Base-by-base conservation (phyloP, 2,113 vertebrate species). In the Stictonetta naevosa region DNA sequence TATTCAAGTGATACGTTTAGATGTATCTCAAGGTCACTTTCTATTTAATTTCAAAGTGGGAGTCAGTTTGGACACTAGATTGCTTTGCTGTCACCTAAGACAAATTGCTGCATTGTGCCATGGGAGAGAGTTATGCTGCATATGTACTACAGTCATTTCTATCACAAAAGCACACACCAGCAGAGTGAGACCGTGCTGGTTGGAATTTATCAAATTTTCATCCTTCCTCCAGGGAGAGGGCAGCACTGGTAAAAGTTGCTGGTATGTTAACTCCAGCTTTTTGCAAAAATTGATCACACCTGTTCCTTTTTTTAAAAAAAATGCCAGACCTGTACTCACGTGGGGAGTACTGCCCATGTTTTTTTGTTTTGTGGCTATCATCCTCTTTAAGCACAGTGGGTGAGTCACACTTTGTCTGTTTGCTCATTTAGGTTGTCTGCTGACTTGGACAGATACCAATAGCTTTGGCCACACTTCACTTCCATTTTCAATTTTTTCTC, bases 261-360 rank as follows among this genome's bases (percentile, higher is more conserved):
- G 33, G 3, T 80, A 44, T 69, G 8, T 33, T 88, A 53, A 33
- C 5, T 53, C 10, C 33, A 15, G 31, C 18, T 52, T 72, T 68
- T 67, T 82, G 23, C 26, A 13, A 72, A 10, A 42, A 38, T 67
- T 63, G 10, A 5, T 73, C n/a, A 13, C 67, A 53, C 8, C 18
- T 36, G 11, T 44, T 75, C 18, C 1, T 44, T 67, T 28, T 15
- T 52, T 25, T n/a, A 38, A 38, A 38, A 38, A 34, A 23, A 10
- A 11, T 67, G 34, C 10, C 26, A 22, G 11, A 10, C 0, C 0
- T 79, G 16, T 8, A 22, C 6, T 82, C 5, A 0, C 6, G 10
- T 64, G 38, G 52, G 20, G 21, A 50, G 81, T 77, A 56, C 46
- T 77, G 23, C 21, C 73, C 4, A 0, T 66, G 40, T 1, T 48